Base-by-base conservation (phyloP, 1,140 invertebrate genomes). In the Varroa destructor region DNA sequence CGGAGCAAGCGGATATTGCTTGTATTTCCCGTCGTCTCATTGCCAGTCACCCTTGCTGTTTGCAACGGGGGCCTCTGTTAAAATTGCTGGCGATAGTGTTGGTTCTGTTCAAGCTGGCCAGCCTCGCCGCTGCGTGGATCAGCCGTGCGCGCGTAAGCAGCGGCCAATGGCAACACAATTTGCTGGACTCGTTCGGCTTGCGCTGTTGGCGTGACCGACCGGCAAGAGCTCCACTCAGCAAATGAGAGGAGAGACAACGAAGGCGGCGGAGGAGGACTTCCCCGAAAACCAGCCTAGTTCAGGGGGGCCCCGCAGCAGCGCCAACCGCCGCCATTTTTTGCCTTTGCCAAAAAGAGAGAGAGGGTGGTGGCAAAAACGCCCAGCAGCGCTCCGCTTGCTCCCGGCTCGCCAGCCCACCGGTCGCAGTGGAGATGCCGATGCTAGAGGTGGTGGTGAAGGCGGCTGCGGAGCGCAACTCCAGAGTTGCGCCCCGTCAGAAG, bases 281-380 rank as follows among this genome's bases (percentile, higher is more conserved):
- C 46, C 46, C 46, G 3, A 8, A 51, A 51, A 51, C 3, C 46
- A 3, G 8, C 4, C 46, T 8, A 3, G 8, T 3, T 51, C 8
- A 8, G 8, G 46, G 4, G 8, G 46, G 46, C 4, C 4, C 4
- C 4, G 46, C 46, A 51, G 46, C 46, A 3, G 46, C 46, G 8
- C 4, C 46, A 51, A 40, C 61, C 40, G 61, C 61, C 46, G 61
- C 61, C 40, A 43, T 67, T 67, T 67, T 67, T 67, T 40, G 40
- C 46, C 61, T 46, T 67, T 67, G 46, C 61, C 61, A 67, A 67
- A 67, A 67, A 67, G 61, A 67, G 61, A 67, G 61, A 67, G 61
- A 67, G 61, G 61, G 61, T 67, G 61, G 61, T 67, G 61, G 61
- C 61, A 67, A 67, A 67, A 67, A 67, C 61, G 40, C 61, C 61